Percentiles rank a stretch among this genome's conserved stretches.
Evolutionary conservation across 2,888 invertebrate species (phyloP).

Genomic region (Drosophila mercatorum): DNA sequence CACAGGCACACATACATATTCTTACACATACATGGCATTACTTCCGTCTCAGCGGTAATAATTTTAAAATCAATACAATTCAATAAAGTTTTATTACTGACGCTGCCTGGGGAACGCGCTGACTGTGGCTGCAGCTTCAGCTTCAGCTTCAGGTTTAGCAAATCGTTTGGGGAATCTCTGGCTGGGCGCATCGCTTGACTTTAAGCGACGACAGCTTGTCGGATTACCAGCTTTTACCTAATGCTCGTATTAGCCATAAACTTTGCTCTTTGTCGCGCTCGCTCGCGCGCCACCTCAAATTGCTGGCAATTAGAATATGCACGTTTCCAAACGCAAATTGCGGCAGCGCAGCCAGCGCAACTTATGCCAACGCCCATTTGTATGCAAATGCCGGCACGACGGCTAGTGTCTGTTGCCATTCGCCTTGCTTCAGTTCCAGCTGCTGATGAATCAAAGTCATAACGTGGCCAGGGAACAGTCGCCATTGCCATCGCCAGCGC

Average conservation of each 20-base stretch:
- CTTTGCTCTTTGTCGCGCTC: constrained; percentile 47
- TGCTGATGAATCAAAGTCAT: constrained; percentile 78
- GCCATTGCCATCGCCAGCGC: constrained; percentile 24
- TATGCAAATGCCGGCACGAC: constrained; percentile 76
- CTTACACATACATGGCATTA: constrained; percentile 65
- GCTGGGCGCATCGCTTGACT: constrained; percentile 1
- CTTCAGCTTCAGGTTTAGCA: constrained; percentile 4
- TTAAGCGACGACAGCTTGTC: constrained; percentile 47
- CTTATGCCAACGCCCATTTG: constrained; percentile 83
- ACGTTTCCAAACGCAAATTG: constrained; percentile 76
- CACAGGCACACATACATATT: background rate
- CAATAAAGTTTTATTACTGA: constrained; percentile 84
- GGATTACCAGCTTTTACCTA: constrained; percentile 33
- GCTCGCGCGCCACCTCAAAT: constrained; percentile 46
- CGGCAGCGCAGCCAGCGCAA: constrained; percentile 53
- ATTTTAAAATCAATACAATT: constrained; percentile 84
- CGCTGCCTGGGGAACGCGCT: constrained; percentile 58
- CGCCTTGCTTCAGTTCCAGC: constrained; percentile 1
- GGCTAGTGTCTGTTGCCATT: constrained; percentile 45
- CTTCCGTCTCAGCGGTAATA: constrained; percentile 83
- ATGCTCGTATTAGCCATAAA: constrained; percentile 55
- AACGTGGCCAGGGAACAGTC: constrained; percentile 59
- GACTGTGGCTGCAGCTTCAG: constrained; percentile 17
- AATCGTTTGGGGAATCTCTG: constrained; percentile 31
- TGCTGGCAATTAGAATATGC: constrained; percentile 77